Evolutionary conservation across 2,113 vertebrate species (phyloP).

Genomic region (Ageneiosus marmoratus): DNA sequence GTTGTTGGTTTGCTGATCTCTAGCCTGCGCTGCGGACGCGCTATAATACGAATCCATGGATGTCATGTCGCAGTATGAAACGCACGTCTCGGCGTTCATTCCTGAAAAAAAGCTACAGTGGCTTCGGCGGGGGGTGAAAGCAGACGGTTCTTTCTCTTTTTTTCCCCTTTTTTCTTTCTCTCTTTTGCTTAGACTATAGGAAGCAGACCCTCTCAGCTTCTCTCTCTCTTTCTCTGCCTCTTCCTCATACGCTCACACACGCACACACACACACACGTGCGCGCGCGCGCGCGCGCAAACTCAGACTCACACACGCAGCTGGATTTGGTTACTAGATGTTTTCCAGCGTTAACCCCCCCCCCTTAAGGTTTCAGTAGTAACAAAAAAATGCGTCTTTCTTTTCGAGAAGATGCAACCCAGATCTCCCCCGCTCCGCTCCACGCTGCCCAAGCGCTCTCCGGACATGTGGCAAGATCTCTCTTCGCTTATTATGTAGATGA

Average conservation of each 20-base stretch:
- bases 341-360: constrained; percentile 77
- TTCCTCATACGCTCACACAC: neutral
- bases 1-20: constrained; percentile 83
- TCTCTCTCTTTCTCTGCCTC: constrained; percentile 48
- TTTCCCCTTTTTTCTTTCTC: constrained; percentile 64
- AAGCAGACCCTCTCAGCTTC: constrained; percentile 41
- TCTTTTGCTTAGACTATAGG: constrained; percentile 34
- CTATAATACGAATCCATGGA: constrained; percentile 98
- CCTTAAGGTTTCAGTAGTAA: constrained; percentile 77
- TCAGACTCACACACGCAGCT: constrained; percentile 73
- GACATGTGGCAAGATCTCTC: constrained; percentile 63
- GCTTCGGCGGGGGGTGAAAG: constrained; percentile 56
- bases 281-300: constrained; percentile 54
- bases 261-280: constrained; percentile 31
- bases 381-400: constrained; percentile 71
- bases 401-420: constrained; percentile 68
- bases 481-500: constrained; percentile 78
- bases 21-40: constrained; percentile 82
- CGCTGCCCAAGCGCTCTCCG: constrained; percentile 28
- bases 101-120: constrained; percentile 76
- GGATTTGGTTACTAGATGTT: constrained; percentile 86
- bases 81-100: constrained; percentile 94
- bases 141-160: constrained; percentile 53
- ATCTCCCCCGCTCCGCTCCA: constrained; percentile 58
- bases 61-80: constrained; percentile 93